Evolutionary conservation across 2,797 vertebrate genomes (phyloP), one percentile per base, ranked within the genome.

Genomic region (Phrynocephalus guinanensis): DNA sequence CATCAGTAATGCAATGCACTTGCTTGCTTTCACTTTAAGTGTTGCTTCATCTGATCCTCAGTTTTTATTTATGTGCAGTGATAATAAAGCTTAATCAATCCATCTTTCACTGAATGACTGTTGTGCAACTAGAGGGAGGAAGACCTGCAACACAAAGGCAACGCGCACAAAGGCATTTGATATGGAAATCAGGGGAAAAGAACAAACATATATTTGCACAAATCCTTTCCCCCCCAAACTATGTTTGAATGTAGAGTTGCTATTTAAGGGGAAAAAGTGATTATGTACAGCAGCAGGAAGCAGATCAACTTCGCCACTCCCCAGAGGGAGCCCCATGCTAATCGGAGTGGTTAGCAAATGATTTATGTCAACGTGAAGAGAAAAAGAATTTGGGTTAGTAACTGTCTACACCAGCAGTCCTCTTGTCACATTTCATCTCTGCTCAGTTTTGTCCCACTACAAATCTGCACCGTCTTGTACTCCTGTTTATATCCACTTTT

Each of bases 301-400:
- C 87, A 0, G 38, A 82, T 76, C 60, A 77, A n/a, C 30, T 56
- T 77, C 48, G 16, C 28, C 70, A 30, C 33, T 8, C 24, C 73
- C 72, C 83, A 60, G 1, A 10, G 3, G 0, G 67, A 91, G 77
- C 63, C 63, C 50, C 0, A 0, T 15, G 24, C 9, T 71, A 66
- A 91, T 88, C 86, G 84, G 50, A n/a, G 0, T 67, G 66, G 44
- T 87, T 89, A 82, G 9, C 1, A 6, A 88, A 24, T 24, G 68
- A 68, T 18, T 86, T 44, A 30, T 26, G 33, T 3, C 44, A 84
- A 88, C 28, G 5, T 79, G 63, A 70, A 38, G 24, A 73, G 77
- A 80, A 84, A 73, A n/a, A 80, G 70, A 84, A 88, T 67, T 80
- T 79, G n/a, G 56, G 38, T 0, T 18, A 70, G 3, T 26, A 11